A percentile compares a stretch with the other conserved stretches of the same genome.
These are phyloP conservation scores for Cariama cristata DNA, from an alignment of 2,113 vertebrate species.

Conservation along the genomic window DNA sequence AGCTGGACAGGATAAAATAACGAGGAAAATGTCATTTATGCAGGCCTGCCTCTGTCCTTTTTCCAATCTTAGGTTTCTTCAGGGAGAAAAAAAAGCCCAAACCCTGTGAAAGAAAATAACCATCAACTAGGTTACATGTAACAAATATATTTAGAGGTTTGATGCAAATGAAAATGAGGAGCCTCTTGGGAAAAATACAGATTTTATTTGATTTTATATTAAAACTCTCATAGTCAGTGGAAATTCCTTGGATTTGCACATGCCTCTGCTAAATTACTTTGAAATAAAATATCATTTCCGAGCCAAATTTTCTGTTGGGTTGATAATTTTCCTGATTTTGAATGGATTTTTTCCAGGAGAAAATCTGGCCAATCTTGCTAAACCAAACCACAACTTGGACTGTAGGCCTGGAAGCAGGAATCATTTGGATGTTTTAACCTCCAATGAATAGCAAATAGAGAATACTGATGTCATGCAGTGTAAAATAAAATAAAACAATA, in stretches of 20 bases:
- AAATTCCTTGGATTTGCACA: not conserved
- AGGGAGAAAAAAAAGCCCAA: fast-evolving
- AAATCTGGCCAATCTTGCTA: conserved; percentile 19
- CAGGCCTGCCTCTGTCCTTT: not conserved
- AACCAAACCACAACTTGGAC: conserved; percentile 51
- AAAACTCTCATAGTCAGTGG: not conserved
- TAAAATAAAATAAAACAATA: conserved; percentile 53
- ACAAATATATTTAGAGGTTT: not conserved
- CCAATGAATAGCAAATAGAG: conserved; percentile 39
- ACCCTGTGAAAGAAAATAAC: not conserved
- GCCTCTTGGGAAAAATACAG: not conserved
- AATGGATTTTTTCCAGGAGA: conserved; percentile 42
- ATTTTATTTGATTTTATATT: not conserved
- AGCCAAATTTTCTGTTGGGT: conserved; percentile 22
- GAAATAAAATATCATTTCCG: not conserved
- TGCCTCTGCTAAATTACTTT: not conserved
- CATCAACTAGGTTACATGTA: not conserved
- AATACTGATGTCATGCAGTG: conserved; percentile 21
- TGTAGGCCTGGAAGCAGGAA: not conserved
- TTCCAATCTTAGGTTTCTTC: not conserved
- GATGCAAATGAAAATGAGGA: not conserved
- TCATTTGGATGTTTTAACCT: conserved; percentile 50
- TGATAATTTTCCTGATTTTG: conserved; percentile 56
- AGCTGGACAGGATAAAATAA: not conserved
- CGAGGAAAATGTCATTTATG: not conserved